Conservation (phyloP, 2,888 invertebrate species). For the Empis stercorea region DNA sequence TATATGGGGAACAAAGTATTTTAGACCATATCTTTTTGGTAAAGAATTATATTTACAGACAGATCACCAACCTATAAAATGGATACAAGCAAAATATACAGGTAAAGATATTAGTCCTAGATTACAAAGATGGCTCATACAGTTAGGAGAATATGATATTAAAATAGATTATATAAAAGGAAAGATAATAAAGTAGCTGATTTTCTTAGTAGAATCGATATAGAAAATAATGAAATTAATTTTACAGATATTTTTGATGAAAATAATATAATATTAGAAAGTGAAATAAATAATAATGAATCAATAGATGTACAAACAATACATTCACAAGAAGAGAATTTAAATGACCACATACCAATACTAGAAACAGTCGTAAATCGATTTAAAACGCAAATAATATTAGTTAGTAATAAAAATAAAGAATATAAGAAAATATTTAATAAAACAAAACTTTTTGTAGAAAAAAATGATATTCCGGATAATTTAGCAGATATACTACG, state of each 20-base stretch:
- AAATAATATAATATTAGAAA: neutral
- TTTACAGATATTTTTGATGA: neutral
- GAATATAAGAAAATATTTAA: slow-evolving; percentile 1
- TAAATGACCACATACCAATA: neutral
- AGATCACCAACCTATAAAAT: slow-evolving; percentile 14
- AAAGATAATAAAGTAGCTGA: slow-evolving; percentile 13
- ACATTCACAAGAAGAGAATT: neutral
- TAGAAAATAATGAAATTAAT: slow-evolving; percentile 9
- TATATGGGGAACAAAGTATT: slow-evolving; percentile 13
- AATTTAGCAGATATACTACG: neutral
- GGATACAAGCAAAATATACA: slow-evolving; percentile 10
- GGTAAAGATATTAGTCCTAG: slow-evolving; percentile 12
- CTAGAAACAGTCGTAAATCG: slow-evolving; percentile 4
- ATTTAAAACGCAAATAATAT: slow-evolving; percentile 1
- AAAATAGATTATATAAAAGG: slow-evolving; percentile 13
- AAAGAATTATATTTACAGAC: slow-evolving; percentile 13
- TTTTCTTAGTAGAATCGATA: slow-evolving; percentile 12
- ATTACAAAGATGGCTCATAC: slow-evolving; percentile 11
- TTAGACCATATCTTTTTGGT: slow-evolving; percentile 25
- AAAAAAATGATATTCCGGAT: neutral
- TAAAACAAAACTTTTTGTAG: slow-evolving; percentile 2
- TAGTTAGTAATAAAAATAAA: slow-evolving; percentile 1
- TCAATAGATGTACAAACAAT: neutral
- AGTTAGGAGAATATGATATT: slow-evolving; percentile 12
- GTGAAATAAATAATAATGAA: neutral